Base-by-base conservation (phyloP, 2,113 vertebrate species). In the Eretmochelys imbricata region DNA sequence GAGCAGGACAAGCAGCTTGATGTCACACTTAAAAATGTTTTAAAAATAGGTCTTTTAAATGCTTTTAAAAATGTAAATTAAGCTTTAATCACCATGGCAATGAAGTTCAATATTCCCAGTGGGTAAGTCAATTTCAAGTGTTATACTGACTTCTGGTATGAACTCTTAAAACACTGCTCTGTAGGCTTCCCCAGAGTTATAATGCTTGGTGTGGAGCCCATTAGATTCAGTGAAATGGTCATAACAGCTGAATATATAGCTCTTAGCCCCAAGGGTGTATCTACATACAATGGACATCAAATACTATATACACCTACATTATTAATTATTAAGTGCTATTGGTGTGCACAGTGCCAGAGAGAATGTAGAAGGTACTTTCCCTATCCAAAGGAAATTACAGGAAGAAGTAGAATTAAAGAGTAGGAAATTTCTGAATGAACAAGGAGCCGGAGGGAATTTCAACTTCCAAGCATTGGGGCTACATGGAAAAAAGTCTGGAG, bases 21-120 rank as follows among this genome's bases (percentile, higher is more conserved):
- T 95, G 72, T 86, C 85, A 95, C 84, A 88, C 54, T 95, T 95
- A 87, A 97, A 98, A 97, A 89, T 20, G 27, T 84, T 95, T 97
- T 96, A 89, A 90, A 65, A 92, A 93, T 89, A 91, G 59, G 55
- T 48, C 50, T 96, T 93, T 76, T 76, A 94, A 91, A 94, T 94
- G 53, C 84, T 93, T 97, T 96, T 90, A 94, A 96, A 97, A 96
- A 6, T 93, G 78, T 97, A 96, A 93, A 96, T 97, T 96, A 97
- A 91, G 42, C 81, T 98, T 97, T 98, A 97, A 96, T 91, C 82
- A 94, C 93, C 84, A 95, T 53, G 92, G 82, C 88, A 97, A 91
- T 94, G 96, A 91, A 96, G 91, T 84, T 92, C 9, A 24, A 20
- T 85, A 96, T 94, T 90, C 95, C 76, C 89, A 76, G 83, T 57